Conservation (phyloP, 2,797 vertebrate species). For the Linurgus olivaceus region DNA sequence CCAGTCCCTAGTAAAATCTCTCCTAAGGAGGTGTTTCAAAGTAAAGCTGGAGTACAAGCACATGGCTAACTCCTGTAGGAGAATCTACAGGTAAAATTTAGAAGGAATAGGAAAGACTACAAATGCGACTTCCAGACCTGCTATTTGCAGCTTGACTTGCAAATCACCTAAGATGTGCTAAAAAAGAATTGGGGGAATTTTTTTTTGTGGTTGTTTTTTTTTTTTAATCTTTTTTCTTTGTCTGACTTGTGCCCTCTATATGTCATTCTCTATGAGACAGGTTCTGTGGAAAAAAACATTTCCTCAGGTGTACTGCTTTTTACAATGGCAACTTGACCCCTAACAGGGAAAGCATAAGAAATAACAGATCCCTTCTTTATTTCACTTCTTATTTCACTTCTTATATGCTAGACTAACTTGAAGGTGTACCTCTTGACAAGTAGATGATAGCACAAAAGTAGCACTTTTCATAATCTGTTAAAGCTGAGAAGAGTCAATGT, state of each 20-base stretch:
- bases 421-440: not conserved
- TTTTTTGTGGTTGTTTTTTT: fast-evolving
- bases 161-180: not conserved
- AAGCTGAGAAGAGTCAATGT: not conserved
- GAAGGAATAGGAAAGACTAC: not conserved
- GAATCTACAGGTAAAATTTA: not conserved
- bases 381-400: not conserved
- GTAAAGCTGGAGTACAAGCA: not conserved
- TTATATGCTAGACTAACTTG: not conserved
- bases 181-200: not conserved
- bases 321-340: not conserved
- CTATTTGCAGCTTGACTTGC: not conserved
- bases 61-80: not conserved
- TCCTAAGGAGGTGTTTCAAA: not conserved
- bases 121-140: not conserved
- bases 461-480: not conserved
- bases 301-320: not conserved
- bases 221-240: not conserved
- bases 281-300: not conserved
- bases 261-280: not conserved
- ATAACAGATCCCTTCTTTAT: not conserved
- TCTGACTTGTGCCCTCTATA: not conserved
- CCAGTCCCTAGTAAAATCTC: not conserved
- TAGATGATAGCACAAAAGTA: not conserved
- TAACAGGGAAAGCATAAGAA: not conserved